Evolutionary conservation across 2,888 invertebrate genomes (phyloP).

Genomic region (Tridacna gigas): DNA sequence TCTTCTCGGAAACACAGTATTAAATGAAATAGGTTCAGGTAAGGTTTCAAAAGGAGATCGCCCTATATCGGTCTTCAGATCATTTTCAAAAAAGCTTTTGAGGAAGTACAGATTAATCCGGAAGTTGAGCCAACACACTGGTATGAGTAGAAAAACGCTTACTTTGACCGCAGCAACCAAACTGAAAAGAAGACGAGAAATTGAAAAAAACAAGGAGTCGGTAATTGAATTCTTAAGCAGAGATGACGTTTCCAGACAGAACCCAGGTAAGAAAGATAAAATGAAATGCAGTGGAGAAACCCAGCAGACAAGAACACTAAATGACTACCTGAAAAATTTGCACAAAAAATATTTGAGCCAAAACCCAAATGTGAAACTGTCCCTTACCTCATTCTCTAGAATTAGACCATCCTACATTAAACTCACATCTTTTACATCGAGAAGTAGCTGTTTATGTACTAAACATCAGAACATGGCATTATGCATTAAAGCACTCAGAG

Average conservation of each 20-base stretch:
- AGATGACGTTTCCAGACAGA: constrained; percentile 41
- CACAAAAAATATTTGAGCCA: constrained; percentile 32
- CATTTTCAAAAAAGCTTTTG: too few species aligned
- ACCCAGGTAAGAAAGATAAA: constrained; percentile 40
- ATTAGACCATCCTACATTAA: constrained; percentile 33
- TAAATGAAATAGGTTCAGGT: too few species aligned
- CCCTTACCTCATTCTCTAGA: constrained; percentile 34
- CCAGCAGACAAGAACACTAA: too few species aligned
- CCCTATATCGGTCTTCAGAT: too few species aligned
- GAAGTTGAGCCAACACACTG: too few species aligned
- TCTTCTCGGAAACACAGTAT: too few species aligned
- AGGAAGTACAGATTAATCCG: too few species aligned
- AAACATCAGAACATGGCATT: constrained; percentile 41
- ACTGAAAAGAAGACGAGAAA: neutral
- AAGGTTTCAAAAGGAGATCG: too few species aligned
- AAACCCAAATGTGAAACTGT: constrained; percentile 33
- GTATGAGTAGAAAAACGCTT: too few species aligned
- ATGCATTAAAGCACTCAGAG: constrained; percentile 14
- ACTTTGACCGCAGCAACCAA: neutral
- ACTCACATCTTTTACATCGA: constrained; percentile 24
- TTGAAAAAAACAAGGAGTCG: constrained; percentile 1
- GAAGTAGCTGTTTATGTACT: constrained; percentile 44
- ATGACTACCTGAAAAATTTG: too few species aligned
- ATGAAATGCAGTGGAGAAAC: constrained; percentile 19
- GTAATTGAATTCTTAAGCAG: constrained; percentile 34